Evolutionary conservation across 2,113 vertebrate genomes (phyloP).

Genomic region (Aplodontia rufa): DNA sequence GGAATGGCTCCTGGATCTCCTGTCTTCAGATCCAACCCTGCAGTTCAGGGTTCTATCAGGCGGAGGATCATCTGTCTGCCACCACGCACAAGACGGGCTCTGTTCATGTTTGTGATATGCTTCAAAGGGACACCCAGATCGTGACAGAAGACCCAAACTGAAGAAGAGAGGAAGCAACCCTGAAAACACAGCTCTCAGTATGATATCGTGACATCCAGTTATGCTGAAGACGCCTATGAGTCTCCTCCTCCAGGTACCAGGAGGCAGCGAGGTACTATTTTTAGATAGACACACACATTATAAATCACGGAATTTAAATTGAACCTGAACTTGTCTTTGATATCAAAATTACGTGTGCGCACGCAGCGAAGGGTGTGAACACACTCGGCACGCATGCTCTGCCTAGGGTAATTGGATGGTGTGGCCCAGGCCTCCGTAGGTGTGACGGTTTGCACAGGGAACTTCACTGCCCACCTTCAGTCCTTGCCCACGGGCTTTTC

Average conservation of each 20-base stretch:
- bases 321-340: neutral
- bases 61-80: neutral
- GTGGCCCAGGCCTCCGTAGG: neutral
- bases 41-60: accelerated
- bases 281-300: neutral
- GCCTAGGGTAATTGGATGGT: neutral
- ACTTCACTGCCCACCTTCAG: neutral
- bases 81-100: neutral
- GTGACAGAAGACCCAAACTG: neutral
- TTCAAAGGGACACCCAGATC: neutral
- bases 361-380: neutral
- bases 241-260: neutral
- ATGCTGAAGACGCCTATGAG: no score
- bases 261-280: neutral
- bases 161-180: neutral
- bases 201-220: neutral
- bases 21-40: neutral
- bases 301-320: neutral
- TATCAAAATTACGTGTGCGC: neutral
- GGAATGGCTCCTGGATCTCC: accelerated
- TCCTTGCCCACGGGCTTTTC: neutral
- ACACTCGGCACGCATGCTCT: neutral
- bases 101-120: neutral
- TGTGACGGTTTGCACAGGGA: accelerated
- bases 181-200: neutral